These are phyloP conservation scores for Tichodroma muraria DNA, from an alignment of 2,113 vertebrate species.

Conservation along the genomic window DNA sequence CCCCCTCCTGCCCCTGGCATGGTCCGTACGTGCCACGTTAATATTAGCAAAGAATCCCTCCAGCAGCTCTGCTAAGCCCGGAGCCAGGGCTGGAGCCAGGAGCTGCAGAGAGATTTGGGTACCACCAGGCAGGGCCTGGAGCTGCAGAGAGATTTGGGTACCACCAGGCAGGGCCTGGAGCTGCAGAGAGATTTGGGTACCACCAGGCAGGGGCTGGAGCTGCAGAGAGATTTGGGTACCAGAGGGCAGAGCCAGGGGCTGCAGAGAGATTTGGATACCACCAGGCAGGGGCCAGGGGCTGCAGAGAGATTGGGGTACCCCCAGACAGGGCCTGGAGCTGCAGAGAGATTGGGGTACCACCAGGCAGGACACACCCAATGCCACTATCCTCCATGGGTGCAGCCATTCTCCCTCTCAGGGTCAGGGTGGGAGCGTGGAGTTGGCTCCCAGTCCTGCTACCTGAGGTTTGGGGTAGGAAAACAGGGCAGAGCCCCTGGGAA, in stretches of 20 bases:
- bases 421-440: neutral
- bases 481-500: neutral
- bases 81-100: neutral
- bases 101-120: neutral
- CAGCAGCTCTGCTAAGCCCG: neutral
- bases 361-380: neutral
- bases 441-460: neutral
- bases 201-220: neutral
- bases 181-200: neutral
- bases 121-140: neutral
- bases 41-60: constrained; percentile 64
- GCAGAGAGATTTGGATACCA: neutral
- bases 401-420: neutral
- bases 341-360: neutral
- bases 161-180: too few species aligned
- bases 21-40: constrained; percentile 4
- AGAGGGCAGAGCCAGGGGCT: neutral
- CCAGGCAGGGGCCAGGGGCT: neutral
- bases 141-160: neutral
- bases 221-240: neutral
- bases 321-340: rapidly evolving
- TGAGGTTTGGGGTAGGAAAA: neutral
- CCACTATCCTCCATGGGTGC: neutral
- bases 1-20: neutral
- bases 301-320: rapidly evolving